Evolutionary conservation across 2,797 vertebrate genomes (phyloP), one percentile per base, ranked within the genome.

Genomic region (Gila robusta): DNA sequence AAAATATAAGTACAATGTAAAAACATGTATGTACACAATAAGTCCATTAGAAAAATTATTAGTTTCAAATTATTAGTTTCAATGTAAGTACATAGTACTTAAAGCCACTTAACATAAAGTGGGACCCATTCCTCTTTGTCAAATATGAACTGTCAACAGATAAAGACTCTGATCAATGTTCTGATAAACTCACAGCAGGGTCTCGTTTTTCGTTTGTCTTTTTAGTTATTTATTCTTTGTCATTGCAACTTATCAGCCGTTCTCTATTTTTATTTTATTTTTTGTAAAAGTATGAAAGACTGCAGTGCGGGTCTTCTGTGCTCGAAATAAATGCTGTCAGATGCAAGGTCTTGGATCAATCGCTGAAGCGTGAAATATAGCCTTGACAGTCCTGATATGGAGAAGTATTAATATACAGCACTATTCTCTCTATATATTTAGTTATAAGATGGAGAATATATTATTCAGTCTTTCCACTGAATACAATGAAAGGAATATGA

Each of bases 351-450:
- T 72, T 64, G 77, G 67, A 84, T 66, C 73, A 67, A 59, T 74
- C 35, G 49, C 52, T 87, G 81, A 79, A 78, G 81, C 35, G 8
- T 89, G 89, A 87, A 88, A 86, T 86, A 73, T 19, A 32, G 10
- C 59, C 47, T 69, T 67, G 49, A 74, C 41, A 56, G 59, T 72
- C 35, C 12, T 37, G 64, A 83, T 86, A 82, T 28, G 52, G 56
- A 72, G 74, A 81, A 44, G 6, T 79, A 83, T 81, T 83, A 67
- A 81, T 80, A 87, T 35, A 80, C 37, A 82, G 66, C 67, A 72
- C 52, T 23, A 8, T 70, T 26, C 59, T 82, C 54, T 81, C 10
- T 81, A 69, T 76, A 73, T 69, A 78, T 88, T 79, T 84, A 47
- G 80, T 86, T 64, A 66, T 88, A 66, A 70, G 77, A 49, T 62